Evolutionary conservation across 2,797 vertebrate genomes (phyloP).

Genomic region (Diceros bicornis): DNA sequence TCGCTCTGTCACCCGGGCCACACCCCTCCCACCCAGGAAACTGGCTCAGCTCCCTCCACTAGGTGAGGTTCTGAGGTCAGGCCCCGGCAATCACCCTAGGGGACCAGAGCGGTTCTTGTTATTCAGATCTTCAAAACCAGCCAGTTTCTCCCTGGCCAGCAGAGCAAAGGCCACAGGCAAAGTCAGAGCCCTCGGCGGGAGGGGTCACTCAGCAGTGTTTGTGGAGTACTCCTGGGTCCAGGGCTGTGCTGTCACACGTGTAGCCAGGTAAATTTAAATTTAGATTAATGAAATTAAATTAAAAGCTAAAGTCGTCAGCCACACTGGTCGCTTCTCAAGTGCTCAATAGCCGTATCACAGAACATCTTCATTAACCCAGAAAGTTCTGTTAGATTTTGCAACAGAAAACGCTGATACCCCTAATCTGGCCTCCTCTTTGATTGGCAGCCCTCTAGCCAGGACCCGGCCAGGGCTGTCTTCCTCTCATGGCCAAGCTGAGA

Average conservation of each 20-base stretch:
- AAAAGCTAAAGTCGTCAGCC: not conserved
- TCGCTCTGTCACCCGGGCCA: too few species aligned
- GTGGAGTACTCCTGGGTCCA: not conserved
- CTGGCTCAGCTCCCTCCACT: not conserved
- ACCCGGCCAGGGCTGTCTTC: accelerated
- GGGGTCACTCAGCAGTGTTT: not conserved
- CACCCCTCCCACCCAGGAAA: accelerated
- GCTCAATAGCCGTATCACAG: not conserved
- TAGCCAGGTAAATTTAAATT: not conserved
- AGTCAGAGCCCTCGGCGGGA: accelerated
- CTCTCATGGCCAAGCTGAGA: not conserved
- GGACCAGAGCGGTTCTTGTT: not conserved
- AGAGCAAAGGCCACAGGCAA: too few species aligned
- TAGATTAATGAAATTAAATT: not conserved
- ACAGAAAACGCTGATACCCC: too few species aligned
- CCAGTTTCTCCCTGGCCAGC: too few species aligned
- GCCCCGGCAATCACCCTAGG: too few species aligned
- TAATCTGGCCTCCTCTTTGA: accelerated
- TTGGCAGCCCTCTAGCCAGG: accelerated
- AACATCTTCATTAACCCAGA: too few species aligned
- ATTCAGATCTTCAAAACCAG: not conserved
- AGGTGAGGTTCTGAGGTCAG: not conserved
- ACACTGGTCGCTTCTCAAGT: accelerated
- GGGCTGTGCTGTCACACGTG: too few species aligned
- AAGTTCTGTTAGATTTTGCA: accelerated